Evolutionary conservation across 2,113 vertebrate genomes (phyloP).

Genomic region (Crotalus helleri): DNA sequence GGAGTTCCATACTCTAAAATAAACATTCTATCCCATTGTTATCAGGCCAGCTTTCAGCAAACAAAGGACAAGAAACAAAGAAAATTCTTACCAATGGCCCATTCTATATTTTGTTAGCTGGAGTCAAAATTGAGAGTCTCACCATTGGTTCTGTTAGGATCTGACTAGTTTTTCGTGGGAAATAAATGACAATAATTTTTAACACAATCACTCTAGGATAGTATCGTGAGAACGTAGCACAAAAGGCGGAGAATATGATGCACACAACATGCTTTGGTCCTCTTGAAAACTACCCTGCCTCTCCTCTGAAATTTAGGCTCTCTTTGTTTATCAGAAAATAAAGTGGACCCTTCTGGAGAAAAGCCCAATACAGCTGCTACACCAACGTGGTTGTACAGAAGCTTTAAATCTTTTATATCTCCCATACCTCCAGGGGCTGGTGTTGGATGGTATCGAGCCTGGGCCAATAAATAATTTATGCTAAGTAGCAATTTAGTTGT

Average conservation of each 20-base stretch:
- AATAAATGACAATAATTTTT: slow-evolving; percentile 6
- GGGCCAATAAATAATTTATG: slow-evolving; percentile 98
- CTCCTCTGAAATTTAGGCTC: slow-evolving; percentile 74
- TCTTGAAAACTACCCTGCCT: slow-evolving; percentile 77
- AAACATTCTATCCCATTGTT: neutral
- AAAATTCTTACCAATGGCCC: neutral
- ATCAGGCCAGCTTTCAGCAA: neutral
- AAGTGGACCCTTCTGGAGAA: slow-evolving; percentile 84
- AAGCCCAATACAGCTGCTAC: slow-evolving; percentile 80
- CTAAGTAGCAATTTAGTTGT: slow-evolving; percentile 96
- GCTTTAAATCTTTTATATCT: slow-evolving; percentile 90
- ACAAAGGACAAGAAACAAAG: neutral
- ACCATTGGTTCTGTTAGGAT: neutral
- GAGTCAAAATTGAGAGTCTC: neutral
- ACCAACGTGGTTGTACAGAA: slow-evolving; percentile 73
- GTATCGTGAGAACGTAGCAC: slow-evolving; percentile 62
- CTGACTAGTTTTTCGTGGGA: slow-evolving; percentile 13
- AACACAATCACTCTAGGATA: slow-evolving; percentile 65
- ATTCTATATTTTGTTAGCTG: neutral
- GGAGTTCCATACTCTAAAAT: neutral
- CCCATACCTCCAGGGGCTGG: slow-evolving; percentile 82
- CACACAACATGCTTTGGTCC: slow-evolving; percentile 78
- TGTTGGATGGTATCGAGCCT: slow-evolving; percentile 87
- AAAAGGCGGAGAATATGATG: slow-evolving; percentile 72
- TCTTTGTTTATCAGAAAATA: slow-evolving; percentile 86